Evolutionary conservation across 1,140 invertebrate species (phyloP).

Genomic region (Eufriesea mexicana): DNA sequence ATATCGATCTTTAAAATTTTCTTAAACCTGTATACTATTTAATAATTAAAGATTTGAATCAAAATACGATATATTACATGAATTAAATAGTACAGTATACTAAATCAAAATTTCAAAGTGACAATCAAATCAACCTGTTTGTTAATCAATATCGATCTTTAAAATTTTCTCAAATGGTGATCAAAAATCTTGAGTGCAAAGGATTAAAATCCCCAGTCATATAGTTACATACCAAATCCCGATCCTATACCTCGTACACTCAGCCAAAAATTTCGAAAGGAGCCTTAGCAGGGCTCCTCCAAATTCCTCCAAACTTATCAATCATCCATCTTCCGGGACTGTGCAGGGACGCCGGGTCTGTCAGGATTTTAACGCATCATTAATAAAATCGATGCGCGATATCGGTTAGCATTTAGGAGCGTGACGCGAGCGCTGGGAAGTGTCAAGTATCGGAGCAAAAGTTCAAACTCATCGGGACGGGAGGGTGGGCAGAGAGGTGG

Average conservation of each 20-base stretch:
- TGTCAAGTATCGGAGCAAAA: constrained; percentile 50
- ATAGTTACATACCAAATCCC: too few relatives aligned
- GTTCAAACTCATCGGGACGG: constrained; percentile 29
- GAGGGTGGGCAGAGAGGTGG: not conserved
- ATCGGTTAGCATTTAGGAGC: constrained; percentile 25
- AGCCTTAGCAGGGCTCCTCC: not conserved
- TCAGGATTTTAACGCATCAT: constrained; percentile 26
- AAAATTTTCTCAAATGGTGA: too few relatives aligned
- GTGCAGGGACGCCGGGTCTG: not conserved
- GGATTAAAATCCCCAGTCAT: not conserved
- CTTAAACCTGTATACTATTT: too few relatives aligned
- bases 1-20: too few relatives aligned
- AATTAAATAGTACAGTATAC: too few relatives aligned
- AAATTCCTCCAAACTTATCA: constrained; percentile 3
- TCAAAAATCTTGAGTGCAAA: too few relatives aligned
- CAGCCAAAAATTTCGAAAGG: not conserved
- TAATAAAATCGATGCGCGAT: constrained; percentile 42
- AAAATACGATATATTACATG: too few relatives aligned
- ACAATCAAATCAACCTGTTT: too few relatives aligned
- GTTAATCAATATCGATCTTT: too few relatives aligned
- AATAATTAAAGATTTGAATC: too few relatives aligned
- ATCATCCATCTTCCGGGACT: not conserved
- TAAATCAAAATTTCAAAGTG: too few relatives aligned
- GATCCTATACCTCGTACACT: not conserved
- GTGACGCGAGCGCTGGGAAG: constrained; percentile 27